A percentile compares a stretch with the other conserved stretches of the same genome.
Conservation (phyloP, 2,888 invertebrate genomes). For the Nasonia oneida region DNA sequence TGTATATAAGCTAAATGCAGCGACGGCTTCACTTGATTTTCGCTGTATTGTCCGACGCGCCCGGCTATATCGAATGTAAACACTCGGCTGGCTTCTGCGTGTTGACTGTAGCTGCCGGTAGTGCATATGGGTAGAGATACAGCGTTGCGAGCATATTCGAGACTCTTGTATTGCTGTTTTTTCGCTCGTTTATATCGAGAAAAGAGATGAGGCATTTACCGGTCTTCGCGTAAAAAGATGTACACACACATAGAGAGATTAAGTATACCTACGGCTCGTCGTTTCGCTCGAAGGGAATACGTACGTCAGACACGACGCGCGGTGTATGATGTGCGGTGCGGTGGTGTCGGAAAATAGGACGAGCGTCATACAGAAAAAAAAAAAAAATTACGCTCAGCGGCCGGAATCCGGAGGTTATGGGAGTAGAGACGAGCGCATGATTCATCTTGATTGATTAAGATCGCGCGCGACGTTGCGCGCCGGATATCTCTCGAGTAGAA, state of each 20-base stretch:
- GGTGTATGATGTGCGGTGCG: background rate
- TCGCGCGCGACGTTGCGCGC: background rate
- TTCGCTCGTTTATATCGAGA: background rate
- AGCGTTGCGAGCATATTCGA: background rate
- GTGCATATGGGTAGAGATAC: background rate
- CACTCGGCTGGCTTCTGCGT: background rate
- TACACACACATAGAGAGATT: no score
- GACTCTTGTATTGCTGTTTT: background rate
- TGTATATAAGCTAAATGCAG: background rate
- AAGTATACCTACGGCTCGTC: no score
- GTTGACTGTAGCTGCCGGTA: background rate
- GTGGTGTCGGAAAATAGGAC: background rate
- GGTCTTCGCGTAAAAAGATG: background rate
- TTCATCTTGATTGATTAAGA: constrained; percentile 11
- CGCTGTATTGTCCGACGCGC: background rate
- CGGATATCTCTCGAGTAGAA: background rate
- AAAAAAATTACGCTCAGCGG: background rate
- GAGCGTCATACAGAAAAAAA: background rate
- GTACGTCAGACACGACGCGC: background rate
- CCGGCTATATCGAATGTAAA: background rate
- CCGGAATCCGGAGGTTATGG: background rate
- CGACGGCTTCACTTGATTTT: constrained; percentile 4
- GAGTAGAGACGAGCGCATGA: background rate
- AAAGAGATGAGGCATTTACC: background rate
- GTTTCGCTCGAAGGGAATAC: background rate